Conservation (phyloP, 1,140 invertebrate genomes). For the Hycleus phaleratus region DNA sequence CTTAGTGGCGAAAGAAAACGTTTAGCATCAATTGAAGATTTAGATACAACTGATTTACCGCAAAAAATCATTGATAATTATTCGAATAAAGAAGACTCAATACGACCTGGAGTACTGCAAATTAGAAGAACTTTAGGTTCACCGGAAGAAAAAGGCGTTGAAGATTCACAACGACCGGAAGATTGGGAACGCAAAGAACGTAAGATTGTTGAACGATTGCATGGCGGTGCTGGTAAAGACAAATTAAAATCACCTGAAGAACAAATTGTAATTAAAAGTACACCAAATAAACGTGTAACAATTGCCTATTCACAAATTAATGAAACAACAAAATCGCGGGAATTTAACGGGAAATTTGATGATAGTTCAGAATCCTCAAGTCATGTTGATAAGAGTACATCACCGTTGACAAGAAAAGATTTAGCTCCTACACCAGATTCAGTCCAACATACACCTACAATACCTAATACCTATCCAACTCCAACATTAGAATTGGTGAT, state of each 20-base stretch:
- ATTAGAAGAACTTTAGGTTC: slow-evolving; percentile 23
- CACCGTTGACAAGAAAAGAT: slow-evolving; percentile 37
- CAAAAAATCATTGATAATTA: not conserved
- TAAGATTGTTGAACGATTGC: slow-evolving; percentile 39
- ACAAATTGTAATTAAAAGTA: slow-evolving; percentile 23
- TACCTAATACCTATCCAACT: slow-evolving; percentile 16
- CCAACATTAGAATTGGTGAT: slow-evolving; percentile 45
- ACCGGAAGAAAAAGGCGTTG: slow-evolving; percentile 43
- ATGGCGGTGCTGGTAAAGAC: slow-evolving; percentile 42
- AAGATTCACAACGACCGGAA: slow-evolving; percentile 43
- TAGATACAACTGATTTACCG: slow-evolving; percentile 20
- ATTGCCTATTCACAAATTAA: slow-evolving; percentile 13
- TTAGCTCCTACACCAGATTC: slow-evolving; percentile 23
- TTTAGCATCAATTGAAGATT: slow-evolving; percentile 38
- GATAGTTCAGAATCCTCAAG: not conserved
- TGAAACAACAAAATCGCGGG: not conserved
- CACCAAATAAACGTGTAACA: slow-evolving; percentile 24
- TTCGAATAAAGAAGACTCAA: not conserved
- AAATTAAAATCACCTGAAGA: slow-evolving; percentile 23
- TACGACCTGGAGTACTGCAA: slow-evolving; percentile 28
- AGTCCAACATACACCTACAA: slow-evolving; percentile 2
- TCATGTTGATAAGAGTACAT: slow-evolving; percentile 36
- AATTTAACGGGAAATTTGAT: not conserved
- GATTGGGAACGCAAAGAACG: slow-evolving; percentile 40
- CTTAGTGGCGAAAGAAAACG: slow-evolving; percentile 35